Conservation (phyloP, 2,888 invertebrate genomes). For the Clivina fossor region DNA sequence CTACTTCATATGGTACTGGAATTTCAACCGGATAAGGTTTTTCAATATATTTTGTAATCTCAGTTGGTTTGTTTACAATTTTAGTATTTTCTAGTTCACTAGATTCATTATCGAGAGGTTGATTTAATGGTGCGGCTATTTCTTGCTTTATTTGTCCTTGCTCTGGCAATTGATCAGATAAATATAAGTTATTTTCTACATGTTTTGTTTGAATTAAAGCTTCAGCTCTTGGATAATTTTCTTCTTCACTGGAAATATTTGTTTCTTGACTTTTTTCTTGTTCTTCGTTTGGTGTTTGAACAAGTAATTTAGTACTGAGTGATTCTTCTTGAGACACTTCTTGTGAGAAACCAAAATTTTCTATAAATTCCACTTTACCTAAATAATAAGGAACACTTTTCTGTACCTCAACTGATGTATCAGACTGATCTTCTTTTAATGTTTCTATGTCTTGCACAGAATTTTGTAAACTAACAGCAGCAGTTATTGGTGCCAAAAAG, state of each 20-base stretch:
- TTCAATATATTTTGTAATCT: slow-evolving; percentile 59
- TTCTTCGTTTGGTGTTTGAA: slow-evolving; percentile 19
- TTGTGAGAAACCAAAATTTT: slow-evolving; percentile 51
- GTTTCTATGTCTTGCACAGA: slow-evolving; percentile 40
- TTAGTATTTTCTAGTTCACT: slow-evolving; percentile 52
- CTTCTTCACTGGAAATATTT: slow-evolving; percentile 46
- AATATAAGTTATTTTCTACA: slow-evolving; percentile 15
- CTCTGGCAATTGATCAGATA: not conserved
- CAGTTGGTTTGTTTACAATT: slow-evolving; percentile 54
- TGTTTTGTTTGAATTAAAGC: slow-evolving; percentile 20
- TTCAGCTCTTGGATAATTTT: slow-evolving; percentile 23
- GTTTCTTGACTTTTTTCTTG: slow-evolving; percentile 40
- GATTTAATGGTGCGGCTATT: slow-evolving; percentile 36
- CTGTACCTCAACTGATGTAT: slow-evolving; percentile 65
- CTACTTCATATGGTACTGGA: slow-evolving; percentile 50
- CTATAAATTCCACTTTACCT: slow-evolving; percentile 53
- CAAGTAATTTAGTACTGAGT: slow-evolving; percentile 21
- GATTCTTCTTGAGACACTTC: slow-evolving; percentile 48
- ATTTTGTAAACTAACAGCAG: slow-evolving; percentile 59
- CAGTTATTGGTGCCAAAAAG: slow-evolving; percentile 63
- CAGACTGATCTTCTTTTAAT: slow-evolving; percentile 42
- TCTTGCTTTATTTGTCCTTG: slow-evolving; percentile 20
- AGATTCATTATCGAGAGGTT: slow-evolving; percentile 54
- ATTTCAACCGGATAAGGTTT: slow-evolving; percentile 48
- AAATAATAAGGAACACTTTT: slow-evolving; percentile 62